phyloP scores from a whole-genome alignment of 2,888 invertebrate species.

The Apodemia mormo region DNA sequence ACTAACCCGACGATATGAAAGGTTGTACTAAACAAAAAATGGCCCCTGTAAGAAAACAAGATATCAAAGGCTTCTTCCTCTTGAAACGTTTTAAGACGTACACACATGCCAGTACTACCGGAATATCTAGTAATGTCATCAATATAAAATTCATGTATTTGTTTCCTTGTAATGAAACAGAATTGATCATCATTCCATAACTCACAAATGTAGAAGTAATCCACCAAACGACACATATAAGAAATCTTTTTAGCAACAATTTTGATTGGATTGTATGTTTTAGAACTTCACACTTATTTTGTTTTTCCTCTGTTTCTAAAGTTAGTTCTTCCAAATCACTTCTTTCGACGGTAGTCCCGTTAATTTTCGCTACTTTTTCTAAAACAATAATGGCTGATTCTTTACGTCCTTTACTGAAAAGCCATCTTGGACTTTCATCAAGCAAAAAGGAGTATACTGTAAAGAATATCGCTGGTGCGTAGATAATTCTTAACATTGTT shows the following conservation, averaged over 20 bases:
- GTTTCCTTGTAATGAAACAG: slow-evolving; percentile 87
- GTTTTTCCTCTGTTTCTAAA: slow-evolving; percentile 46
- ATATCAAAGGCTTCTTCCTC: slow-evolving; percentile 83
- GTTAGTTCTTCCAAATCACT: slow-evolving; percentile 49
- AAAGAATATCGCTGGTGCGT: slow-evolving; percentile 85
- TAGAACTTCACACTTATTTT: slow-evolving; percentile 47
- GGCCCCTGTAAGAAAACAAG: slow-evolving; percentile 84
- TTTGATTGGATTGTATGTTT: slow-evolving; percentile 59
- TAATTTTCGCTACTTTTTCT: slow-evolving; percentile 80
- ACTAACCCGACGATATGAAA: slow-evolving; percentile 79
- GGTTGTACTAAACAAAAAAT: slow-evolving; percentile 83
- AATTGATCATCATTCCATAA: slow-evolving; percentile 88
- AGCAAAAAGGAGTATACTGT: slow-evolving; percentile 84
- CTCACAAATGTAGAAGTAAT: slow-evolving; percentile 88
- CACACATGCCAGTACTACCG: slow-evolving; percentile 78
- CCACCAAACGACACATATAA: slow-evolving; percentile 70
- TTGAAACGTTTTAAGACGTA: slow-evolving; percentile 78
- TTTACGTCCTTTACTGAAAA: slow-evolving; percentile 84
- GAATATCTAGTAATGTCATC: slow-evolving; percentile 50
- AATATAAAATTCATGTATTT: slow-evolving; percentile 86
- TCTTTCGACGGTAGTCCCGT: slow-evolving; percentile 56
- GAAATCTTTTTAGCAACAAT: slow-evolving; percentile 55
- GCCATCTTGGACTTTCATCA: slow-evolving; percentile 90
- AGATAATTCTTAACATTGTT: slow-evolving; percentile 83
- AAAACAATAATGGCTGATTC: slow-evolving; percentile 84